Conservation (phyloP, 2,797 vertebrate genomes). For the Triplophysa yarkandensis region DNA sequence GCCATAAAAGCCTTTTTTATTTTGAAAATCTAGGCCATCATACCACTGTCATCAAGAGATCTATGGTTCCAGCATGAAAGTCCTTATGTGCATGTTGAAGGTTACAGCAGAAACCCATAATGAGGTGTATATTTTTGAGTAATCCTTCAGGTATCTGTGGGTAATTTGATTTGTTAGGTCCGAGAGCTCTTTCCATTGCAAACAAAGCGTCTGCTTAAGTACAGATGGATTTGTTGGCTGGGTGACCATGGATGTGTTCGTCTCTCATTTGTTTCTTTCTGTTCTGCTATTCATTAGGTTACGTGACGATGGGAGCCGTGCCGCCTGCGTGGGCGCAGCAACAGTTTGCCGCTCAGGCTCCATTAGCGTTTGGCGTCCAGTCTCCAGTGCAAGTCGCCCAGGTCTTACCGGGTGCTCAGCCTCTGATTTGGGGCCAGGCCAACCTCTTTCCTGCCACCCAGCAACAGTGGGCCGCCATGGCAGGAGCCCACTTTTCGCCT, state of each 20-base stretch:
- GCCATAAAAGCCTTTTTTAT: constrained; percentile 54
- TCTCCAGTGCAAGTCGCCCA: constrained; percentile 87
- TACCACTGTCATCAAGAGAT: constrained; percentile 44
- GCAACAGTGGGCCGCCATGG: constrained; percentile 97
- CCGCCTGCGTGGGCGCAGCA: constrained; percentile 97
- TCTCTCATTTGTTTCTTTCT: neutral
- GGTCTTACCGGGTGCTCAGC: constrained; percentile 95
- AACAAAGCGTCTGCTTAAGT: neutral
- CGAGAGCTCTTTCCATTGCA: neutral
- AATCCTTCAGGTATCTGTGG: neutral
- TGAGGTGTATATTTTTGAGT: constrained; percentile 20
- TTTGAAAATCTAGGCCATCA: constrained; percentile 51
- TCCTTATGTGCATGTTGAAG: constrained; percentile 40
- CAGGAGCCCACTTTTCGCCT: constrained; percentile 91
- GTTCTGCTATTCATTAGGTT: constrained; percentile 77
- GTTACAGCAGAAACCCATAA: constrained; percentile 28
- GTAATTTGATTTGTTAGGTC: neutral
- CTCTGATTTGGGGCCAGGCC: constrained; percentile 95
- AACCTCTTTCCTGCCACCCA: constrained; percentile 93
- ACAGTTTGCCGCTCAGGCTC: constrained; percentile 87
- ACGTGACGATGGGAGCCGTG: constrained; percentile 98
- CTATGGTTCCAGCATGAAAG: constrained; percentile 30
- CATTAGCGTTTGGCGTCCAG: constrained; percentile 93
- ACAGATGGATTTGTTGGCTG: neutral
- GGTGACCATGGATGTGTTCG: neutral